Conservation (phyloP, 2,888 invertebrate genomes). For the Subacronicta megacephala region DNA sequence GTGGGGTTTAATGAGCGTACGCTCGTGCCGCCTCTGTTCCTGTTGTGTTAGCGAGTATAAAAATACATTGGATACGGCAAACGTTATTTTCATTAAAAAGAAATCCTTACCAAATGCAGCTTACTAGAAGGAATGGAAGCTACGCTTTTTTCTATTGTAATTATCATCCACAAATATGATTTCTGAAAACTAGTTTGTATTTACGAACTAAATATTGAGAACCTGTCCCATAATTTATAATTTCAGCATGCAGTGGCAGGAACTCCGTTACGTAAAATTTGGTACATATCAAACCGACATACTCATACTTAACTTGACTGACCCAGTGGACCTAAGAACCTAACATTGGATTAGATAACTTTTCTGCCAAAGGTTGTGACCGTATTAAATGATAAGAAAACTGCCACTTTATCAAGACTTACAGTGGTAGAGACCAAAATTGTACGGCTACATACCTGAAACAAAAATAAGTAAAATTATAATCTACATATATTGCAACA, state of each 20-base stretch:
- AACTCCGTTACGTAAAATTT: too few relatives aligned
- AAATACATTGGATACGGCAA: constrained; percentile 56
- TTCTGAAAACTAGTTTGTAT: constrained; percentile 9
- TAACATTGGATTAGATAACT: too few relatives aligned
- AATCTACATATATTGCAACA: constrained; percentile 26
- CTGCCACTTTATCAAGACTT: constrained; percentile 8
- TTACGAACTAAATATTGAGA: constrained; percentile 7
- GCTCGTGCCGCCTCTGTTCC: constrained; percentile 67
- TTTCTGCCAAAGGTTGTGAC: too few relatives aligned
- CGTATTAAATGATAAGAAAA: background rate
- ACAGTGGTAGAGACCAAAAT: constrained; percentile 12
- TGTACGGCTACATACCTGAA: constrained; percentile 64
- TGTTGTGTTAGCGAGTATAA: constrained; percentile 57
- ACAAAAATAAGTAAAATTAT: constrained; percentile 50
- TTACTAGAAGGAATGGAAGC: constrained; percentile 9
- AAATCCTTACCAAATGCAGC: constrained; percentile 16
- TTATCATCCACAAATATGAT: constrained; percentile 7
- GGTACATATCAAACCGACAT: too few relatives aligned
- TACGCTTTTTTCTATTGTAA: constrained; percentile 11
- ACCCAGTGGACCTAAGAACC: too few relatives aligned
- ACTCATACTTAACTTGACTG: too few relatives aligned
- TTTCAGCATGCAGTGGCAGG: constrained; percentile 5
- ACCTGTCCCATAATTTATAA: constrained; percentile 10
- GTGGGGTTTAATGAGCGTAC: constrained; percentile 77
- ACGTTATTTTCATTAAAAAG: constrained; percentile 36